These are phyloP conservation scores for Sigmodon hispidus DNA, from an alignment of 2,113 vertebrate genomes.

Conservation along the genomic window DNA sequence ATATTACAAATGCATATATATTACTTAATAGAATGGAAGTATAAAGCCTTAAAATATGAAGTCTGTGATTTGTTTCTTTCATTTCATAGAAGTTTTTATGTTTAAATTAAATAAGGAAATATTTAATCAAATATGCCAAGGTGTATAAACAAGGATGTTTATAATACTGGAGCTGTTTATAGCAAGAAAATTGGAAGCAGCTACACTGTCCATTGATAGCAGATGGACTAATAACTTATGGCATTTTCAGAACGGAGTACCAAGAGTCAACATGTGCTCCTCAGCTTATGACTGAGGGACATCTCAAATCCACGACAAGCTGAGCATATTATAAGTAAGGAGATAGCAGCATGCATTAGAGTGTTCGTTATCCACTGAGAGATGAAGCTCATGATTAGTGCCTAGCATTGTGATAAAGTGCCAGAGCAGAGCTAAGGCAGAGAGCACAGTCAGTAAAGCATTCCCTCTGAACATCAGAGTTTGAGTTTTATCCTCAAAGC, in stretches of 20 bases:
- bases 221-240: background rate
- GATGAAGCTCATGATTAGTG: background rate
- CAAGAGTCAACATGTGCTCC: background rate
- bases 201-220: background rate
- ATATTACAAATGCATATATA: background rate
- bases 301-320: background rate
- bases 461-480: background rate
- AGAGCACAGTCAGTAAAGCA: background rate
- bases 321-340: background rate
- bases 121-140: conserved; percentile 23
- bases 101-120: conserved; percentile 41
- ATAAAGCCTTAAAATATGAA: background rate
- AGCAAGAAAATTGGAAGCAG: conserved; percentile 43
- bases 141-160: conserved; percentile 55
- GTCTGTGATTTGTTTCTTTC: background rate
- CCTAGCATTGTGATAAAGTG: background rate
- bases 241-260: background rate
- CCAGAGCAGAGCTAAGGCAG: background rate
- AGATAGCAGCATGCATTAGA: background rate
- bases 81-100: conserved; percentile 38
- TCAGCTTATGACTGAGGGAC: background rate
- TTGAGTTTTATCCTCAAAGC: background rate
- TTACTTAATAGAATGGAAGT: background rate
- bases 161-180: conserved; percentile 28
- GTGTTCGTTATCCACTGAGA: background rate